These are phyloP conservation scores for Yponomeuta plumbellus DNA, from an alignment of 2,888 invertebrate species.

Conservation along the genomic window DNA sequence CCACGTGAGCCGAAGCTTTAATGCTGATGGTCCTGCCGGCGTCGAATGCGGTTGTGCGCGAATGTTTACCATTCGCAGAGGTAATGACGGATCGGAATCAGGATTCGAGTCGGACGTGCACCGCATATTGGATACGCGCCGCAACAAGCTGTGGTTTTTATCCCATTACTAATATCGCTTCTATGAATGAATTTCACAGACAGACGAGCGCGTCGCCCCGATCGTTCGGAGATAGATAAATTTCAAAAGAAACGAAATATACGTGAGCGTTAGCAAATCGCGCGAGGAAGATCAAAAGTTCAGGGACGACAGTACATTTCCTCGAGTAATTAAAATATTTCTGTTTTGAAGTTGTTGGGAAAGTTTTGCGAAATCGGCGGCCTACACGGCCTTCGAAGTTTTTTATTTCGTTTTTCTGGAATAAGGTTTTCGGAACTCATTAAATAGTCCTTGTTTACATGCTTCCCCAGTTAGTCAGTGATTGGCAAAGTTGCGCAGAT, in stretches of 20 bases:
- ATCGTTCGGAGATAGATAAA: background rate
- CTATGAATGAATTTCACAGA: constrained; percentile 11
- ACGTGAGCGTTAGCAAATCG: background rate
- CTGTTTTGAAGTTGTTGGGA: background rate
- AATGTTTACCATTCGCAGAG: constrained; percentile 13
- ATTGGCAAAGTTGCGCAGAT: constrained; percentile 20
- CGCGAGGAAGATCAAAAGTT: background rate
- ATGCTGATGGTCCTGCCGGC: constrained; percentile 32
- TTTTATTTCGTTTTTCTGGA: constrained; percentile 5
- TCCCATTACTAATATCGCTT: constrained; percentile 10
- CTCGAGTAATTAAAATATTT: too few relatives aligned
- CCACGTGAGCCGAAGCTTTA: constrained; percentile 64
- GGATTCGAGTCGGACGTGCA: constrained; percentile 9
- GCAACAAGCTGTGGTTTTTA: background rate
- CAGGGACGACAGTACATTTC: too few relatives aligned
- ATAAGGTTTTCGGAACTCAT: constrained; percentile 1
- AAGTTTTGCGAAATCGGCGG: background rate
- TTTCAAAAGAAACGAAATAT: background rate
- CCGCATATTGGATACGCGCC: constrained; percentile 6
- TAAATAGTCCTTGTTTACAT: constrained; percentile 2
- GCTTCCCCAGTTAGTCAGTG: background rate
- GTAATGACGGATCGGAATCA: constrained; percentile 15
- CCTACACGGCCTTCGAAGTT: background rate
- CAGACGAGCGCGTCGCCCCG: background rate
- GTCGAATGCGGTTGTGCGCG: constrained; percentile 8